Percentiles rank a stretch among this genome's conserved stretches.
Conservation (phyloP, 2,113 vertebrate species). For the Carollia perspicillata region DNA sequence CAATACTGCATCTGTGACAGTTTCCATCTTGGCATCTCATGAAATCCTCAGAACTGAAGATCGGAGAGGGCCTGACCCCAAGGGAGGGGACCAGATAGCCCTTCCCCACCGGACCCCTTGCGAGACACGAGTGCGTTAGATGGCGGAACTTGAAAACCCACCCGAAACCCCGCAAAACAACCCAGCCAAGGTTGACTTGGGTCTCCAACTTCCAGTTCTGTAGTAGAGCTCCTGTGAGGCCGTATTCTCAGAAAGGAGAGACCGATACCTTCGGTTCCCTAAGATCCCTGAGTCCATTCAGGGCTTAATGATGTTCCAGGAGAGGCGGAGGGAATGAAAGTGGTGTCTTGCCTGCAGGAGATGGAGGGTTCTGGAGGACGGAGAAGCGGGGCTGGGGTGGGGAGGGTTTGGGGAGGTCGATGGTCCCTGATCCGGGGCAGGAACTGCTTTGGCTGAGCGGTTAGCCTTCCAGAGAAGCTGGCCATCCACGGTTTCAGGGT, state of each 20-base stretch:
- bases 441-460: fast-evolving
- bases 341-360: not conserved
- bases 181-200: not conserved
- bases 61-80: not conserved
- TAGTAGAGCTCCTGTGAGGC: too few relatives aligned
- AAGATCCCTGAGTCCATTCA: not conserved
- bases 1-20: not conserved
- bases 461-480: not conserved
- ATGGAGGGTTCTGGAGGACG: not conserved
- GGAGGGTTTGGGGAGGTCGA: too few relatives aligned
- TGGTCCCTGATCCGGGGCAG: fast-evolving
- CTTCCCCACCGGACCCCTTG: not conserved
- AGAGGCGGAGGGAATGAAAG: not conserved
- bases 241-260: not conserved
- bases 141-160: not conserved
- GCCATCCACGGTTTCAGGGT: fast-evolving
- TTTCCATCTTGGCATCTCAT: not conserved
- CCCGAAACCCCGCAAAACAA: not conserved
- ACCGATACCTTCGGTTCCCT: fast-evolving
- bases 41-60: not conserved
- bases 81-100: not conserved
- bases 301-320: not conserved
- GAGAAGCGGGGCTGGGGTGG: not conserved
- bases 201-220: not conserved
- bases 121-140: not conserved